Evolutionary conservation across 2,888 invertebrate species (phyloP).

Genomic region (Laothoe populi): DNA sequence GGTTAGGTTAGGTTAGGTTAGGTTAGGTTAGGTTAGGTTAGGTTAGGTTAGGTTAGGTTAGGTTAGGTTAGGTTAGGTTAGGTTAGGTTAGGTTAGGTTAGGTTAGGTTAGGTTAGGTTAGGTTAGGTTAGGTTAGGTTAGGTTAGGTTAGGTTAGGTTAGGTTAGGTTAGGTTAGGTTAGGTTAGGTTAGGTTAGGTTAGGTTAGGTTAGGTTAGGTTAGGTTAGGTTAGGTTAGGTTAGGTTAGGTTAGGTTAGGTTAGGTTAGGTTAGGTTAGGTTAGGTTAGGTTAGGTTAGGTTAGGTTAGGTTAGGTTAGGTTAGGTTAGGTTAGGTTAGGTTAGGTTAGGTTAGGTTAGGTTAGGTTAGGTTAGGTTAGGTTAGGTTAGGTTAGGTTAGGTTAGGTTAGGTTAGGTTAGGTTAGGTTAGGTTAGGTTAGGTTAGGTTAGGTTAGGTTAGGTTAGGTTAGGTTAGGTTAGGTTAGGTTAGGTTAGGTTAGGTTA

Average conservation of each 20-base stretch:
- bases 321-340: slow-evolving; percentile 22
- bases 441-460: too few species aligned
- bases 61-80: slow-evolving; percentile 19
- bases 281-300: slow-evolving; percentile 14
- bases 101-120: slow-evolving; percentile 30
- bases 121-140: slow-evolving; percentile 34
- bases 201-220: slow-evolving; percentile 28
- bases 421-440: too few species aligned
- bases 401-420: slow-evolving; percentile 29
- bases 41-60: slow-evolving; percentile 24
- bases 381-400: too few species aligned
- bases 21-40: slow-evolving; percentile 29
- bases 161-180: slow-evolving; percentile 26
- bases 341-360: too few species aligned
- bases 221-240: not conserved
- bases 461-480: too few species aligned
- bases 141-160: slow-evolving; percentile 31
- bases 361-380: slow-evolving; percentile 2
- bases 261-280: slow-evolving; percentile 1
- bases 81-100: slow-evolving; percentile 26
- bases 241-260: not conserved
- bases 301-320: slow-evolving; percentile 4
- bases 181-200: slow-evolving; percentile 32
- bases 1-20: slow-evolving; percentile 30
- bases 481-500: slow-evolving; percentile 32